Evolutionary conservation across 2,113 vertebrate species (phyloP).

Genomic region (Rhizomys pruinosus): DNA sequence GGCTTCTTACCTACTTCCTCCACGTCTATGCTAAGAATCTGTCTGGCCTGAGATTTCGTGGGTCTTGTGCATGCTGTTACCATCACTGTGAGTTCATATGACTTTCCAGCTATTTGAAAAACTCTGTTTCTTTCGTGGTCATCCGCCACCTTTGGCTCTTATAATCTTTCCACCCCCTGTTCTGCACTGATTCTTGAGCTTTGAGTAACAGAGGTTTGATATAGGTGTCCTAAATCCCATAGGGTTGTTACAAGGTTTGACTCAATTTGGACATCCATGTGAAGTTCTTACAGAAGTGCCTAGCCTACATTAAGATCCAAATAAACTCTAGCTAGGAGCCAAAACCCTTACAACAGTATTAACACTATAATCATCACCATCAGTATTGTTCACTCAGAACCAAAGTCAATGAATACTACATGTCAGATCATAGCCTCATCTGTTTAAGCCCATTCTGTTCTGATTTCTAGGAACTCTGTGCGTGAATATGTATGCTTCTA

Average conservation of each 20-base stretch:
- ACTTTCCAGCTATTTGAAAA: no score
- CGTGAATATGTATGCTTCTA: neutral
- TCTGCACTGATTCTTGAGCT: no score
- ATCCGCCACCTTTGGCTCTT: no score
- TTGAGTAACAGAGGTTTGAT: no score
- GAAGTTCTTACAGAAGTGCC: neutral
- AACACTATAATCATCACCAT: no score
- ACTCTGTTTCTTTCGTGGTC: no score
- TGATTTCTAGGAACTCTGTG: neutral
- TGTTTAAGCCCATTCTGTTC: neutral
- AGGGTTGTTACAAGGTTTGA: neutral
- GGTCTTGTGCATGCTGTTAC: no score
- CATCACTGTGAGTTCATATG: no score
- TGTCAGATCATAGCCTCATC: neutral
- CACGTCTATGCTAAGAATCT: no score
- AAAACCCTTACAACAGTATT: neutral
- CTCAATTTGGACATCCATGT: neutral
- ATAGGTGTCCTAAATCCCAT: neutral
- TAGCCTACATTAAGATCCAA: neutral
- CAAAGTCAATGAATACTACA: neutral
- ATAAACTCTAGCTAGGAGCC: neutral
- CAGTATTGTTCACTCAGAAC: neutral
- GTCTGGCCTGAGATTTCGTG: no score
- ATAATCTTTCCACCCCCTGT: no score
- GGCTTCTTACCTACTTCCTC: no score